Evolutionary conservation across 1,140 invertebrate species (phyloP).

Genomic region (Lordiphosa stackelbergi): DNA sequence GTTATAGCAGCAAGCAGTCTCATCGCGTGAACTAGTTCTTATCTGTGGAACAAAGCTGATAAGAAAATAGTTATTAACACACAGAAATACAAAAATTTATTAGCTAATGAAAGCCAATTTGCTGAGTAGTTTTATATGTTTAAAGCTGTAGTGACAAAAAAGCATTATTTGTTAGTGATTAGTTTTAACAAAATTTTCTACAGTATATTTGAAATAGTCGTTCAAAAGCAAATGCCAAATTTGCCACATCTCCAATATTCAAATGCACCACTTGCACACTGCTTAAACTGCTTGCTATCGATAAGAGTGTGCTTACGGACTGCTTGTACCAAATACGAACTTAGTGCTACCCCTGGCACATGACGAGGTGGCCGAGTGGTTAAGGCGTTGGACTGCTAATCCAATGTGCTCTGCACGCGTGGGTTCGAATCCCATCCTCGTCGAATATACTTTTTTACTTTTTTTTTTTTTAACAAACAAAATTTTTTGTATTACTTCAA

Average conservation of each 20-base stretch:
- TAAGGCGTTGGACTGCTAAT: conserved; percentile 93
- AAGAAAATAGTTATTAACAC: too few relatives aligned
- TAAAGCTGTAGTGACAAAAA: too few relatives aligned
- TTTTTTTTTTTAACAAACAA: not conserved
- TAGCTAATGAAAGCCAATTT: too few relatives aligned
- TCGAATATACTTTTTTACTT: conserved; percentile 76
- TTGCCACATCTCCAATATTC: not conserved
- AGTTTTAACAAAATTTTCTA: too few relatives aligned
- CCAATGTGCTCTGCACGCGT: conserved; percentile 86
- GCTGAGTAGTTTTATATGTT: too few relatives aligned
- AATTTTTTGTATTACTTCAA: not conserved
- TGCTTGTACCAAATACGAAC: conserved; percentile 7
- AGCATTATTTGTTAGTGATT: too few relatives aligned
- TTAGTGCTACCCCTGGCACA: conserved; percentile 24
- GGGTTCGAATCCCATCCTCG: conserved; percentile 94
- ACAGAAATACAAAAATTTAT: too few relatives aligned
- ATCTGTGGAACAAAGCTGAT: too few relatives aligned
- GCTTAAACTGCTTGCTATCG: conserved; percentile 7
- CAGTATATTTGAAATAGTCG: too few relatives aligned
- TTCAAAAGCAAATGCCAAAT: too few relatives aligned
- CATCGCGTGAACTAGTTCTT: too few relatives aligned
- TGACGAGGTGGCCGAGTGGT: conserved; percentile 92
- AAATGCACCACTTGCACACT: not conserved
- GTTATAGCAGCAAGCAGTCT: conserved; percentile 29
- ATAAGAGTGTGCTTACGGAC: not conserved